phyloP scores from a whole-genome alignment of 2,888 invertebrate genomes.

The Dione vanillae region DNA sequence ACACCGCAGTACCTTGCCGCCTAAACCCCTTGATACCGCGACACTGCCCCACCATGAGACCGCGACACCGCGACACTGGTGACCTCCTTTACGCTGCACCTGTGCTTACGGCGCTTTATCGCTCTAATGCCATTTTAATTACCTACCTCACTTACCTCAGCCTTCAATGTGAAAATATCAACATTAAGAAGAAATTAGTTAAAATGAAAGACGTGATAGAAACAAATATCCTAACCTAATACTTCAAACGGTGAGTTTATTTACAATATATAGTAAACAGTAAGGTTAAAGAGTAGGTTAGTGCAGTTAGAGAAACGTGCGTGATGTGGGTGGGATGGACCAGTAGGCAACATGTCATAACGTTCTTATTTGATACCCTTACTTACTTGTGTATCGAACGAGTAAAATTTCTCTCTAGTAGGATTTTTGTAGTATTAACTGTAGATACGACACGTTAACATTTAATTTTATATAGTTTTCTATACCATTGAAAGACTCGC shows the following conservation, averaged over 20 bases:
- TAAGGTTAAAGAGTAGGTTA: no score
- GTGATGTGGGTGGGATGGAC: no score
- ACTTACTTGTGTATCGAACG: no score
- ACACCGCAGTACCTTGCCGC: constrained; percentile 27
- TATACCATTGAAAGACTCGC: no score
- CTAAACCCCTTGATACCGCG: constrained; percentile 41
- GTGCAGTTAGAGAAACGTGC: no score
- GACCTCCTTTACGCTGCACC: constrained; percentile 33
- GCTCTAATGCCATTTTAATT: constrained; percentile 31
- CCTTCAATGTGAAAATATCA: constrained; percentile 12
- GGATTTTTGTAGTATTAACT: no score
- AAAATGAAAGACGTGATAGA: background rate
- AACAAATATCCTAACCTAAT: no score
- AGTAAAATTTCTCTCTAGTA: no score
- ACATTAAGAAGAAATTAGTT: constrained; percentile 8
- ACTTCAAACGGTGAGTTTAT: constrained; percentile 14
- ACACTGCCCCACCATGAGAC: constrained; percentile 41
- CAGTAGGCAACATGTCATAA: no score
- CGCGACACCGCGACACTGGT: constrained; percentile 43
- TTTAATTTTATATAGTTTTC: no score
- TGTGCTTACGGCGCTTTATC: constrained; percentile 26
- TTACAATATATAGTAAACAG: background rate
- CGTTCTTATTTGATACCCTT: no score
- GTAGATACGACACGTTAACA: no score
- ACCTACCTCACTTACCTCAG: constrained; percentile 12